These are phyloP conservation scores for Epinephelus cyanopodus DNA, from an alignment of 2,113 vertebrate species.

Conservation along the genomic window DNA sequence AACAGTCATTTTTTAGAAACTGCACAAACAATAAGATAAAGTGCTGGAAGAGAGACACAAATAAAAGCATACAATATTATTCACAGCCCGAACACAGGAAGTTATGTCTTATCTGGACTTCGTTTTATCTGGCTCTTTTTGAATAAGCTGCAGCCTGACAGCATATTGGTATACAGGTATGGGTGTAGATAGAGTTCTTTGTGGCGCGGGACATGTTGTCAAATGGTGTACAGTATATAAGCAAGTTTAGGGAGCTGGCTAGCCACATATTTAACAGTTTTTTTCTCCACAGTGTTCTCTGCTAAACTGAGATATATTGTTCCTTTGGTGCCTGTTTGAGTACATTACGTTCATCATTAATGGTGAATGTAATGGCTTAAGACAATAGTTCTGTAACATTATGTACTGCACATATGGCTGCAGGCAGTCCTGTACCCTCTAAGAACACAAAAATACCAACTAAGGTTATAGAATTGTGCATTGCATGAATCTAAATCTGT, in stretches of 20 bases:
- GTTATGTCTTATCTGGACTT: slow-evolving; percentile 23
- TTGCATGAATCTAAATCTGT: background rate
- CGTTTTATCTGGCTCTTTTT: slow-evolving; percentile 17
- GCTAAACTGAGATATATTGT: background rate
- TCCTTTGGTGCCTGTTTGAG: background rate
- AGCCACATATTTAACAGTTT: background rate
- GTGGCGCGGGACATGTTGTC: background rate
- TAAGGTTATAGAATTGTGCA: too few species aligned
- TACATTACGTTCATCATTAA: background rate
- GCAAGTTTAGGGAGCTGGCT: slow-evolving; percentile 4
- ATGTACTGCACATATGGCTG: background rate
- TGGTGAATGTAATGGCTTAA: background rate
- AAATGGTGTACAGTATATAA: background rate
- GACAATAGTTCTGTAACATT: background rate
- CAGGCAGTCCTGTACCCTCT: background rate
- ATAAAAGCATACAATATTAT: background rate
- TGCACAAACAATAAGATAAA: slow-evolving; percentile 6
- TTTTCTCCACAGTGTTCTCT: background rate
- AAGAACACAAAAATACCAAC: slow-evolving; percentile 12
- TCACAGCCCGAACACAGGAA: background rate
- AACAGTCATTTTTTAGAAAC: background rate
- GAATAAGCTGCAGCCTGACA: slow-evolving; percentile 25
- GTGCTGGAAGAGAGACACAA: background rate
- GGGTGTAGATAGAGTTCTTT: slow-evolving; percentile 11
- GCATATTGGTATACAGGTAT: background rate